Evolutionary conservation across 2,888 invertebrate genomes (phyloP), one percentile per base, ranked within the genome.

Genomic region (Uloborus plumipes): DNA sequence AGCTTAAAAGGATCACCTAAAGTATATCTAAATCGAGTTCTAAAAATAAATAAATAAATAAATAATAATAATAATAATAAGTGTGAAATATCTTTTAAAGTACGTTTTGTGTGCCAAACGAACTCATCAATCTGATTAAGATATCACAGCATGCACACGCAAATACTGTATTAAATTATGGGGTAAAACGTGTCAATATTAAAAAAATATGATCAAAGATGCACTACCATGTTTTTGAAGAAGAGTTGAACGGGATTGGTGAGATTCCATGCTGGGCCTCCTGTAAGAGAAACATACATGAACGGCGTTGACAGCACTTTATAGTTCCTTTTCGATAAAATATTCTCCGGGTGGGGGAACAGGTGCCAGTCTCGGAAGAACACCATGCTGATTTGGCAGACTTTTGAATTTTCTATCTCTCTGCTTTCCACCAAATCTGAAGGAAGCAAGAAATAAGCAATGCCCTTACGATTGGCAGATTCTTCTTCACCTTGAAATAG

Each of bases 181-280:
- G 9, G 9, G 39, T 7, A 26, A 11, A 39, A 9, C 39, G 7
- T 4, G 7, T 4, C 39, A 11, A 11, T 39, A 39, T 39, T 39
- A 39, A 39, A 9, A 39, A 3, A 26, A 26, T 26, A 39, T 39
- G 9, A 39, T 11, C 39, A 39, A 39, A 39, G 18, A 22, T 31
- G 3, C 16, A 65, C 59, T 31, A 75, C 81, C 69, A 15, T 59
- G 39, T 81, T 31, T 49, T 70, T 75, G 65, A 82, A 82, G 55
- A 62, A 82, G 11, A 82, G 64, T n/a, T 76, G 53, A 1, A 72
- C 62, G 4, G 76, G 76, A 0, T 59, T 16, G 1, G 70, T 47
- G 20, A 82, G 55, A 62, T 82, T 82, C 82, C 82, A 82, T 1
- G 72, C 76, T 1, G 76, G 76, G 22, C 82, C 82, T 13, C 82